These are phyloP conservation scores for Pelmatolapia mariae DNA, from an alignment of 2,113 vertebrate genomes.

Conservation along the genomic window DNA sequence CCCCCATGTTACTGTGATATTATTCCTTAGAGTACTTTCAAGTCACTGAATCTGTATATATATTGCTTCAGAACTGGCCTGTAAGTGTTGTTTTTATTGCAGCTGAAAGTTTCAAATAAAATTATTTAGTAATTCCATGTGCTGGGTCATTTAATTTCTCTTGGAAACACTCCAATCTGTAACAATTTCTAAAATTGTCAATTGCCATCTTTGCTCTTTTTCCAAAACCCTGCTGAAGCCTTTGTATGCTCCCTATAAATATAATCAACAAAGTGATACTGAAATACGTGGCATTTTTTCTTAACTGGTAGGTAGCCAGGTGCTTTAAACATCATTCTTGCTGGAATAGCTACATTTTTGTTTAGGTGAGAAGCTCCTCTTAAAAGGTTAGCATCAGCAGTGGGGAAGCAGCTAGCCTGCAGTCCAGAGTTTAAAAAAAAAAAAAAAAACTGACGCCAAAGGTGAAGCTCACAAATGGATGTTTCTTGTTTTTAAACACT, in stretches of 20 bases:
- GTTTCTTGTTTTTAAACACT: not conserved
- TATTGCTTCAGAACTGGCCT: conserved; percentile 41
- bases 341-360: not conserved
- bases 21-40: conserved; percentile 14
- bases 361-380: not conserved
- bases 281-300: not conserved
- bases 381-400: not conserved
- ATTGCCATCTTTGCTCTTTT: not conserved
- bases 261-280: not conserved
- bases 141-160: not conserved
- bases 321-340: not conserved
- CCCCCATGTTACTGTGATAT: not conserved
- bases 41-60: conserved; percentile 40
- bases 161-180: not conserved
- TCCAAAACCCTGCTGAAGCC: not conserved
- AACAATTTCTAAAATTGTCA: not conserved
- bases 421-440: not conserved
- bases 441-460: not conserved
- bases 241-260: not conserved
- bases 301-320: not conserved
- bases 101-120: conserved; percentile 41
- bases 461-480: not conserved
- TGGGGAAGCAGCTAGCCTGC: not conserved
- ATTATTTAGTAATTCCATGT: not conserved
- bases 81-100: conserved; percentile 35